Evolutionary conservation across 2,888 invertebrate genomes (phyloP).

Genomic region (Patella pellucida): DNA sequence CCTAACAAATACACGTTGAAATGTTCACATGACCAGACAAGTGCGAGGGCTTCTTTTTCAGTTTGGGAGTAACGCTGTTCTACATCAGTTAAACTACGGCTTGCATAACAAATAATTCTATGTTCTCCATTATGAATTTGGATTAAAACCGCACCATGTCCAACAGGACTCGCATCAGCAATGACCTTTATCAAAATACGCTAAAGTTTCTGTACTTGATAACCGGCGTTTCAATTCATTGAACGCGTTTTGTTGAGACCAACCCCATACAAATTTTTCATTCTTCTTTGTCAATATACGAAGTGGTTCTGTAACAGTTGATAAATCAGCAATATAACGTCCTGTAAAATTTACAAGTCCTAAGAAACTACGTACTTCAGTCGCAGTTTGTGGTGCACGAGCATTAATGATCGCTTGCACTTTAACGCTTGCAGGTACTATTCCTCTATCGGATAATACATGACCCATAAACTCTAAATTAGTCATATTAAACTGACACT

Average conservation of each 20-base stretch:
- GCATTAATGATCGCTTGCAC: not conserved
- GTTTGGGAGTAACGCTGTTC: not conserved
- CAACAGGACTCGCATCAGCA: not conserved
- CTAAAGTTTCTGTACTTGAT: not conserved
- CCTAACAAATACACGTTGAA: not conserved
- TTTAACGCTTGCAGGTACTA: not conserved
- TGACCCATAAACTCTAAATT: not conserved
- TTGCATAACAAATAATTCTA: not conserved
- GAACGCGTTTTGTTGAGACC: not conserved
- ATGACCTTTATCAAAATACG: not conserved
- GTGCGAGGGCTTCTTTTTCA: not conserved
- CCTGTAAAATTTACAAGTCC: not conserved
- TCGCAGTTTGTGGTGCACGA: not conserved
- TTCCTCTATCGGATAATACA: not conserved
- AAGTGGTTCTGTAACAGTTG: not conserved
- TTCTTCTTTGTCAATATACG: not conserved
- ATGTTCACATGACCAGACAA: not conserved
- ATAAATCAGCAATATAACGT: not conserved
- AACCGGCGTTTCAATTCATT: not conserved
- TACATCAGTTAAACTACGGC: not conserved
- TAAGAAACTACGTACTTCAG: slow-evolving; percentile 6
- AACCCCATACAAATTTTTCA: not conserved
- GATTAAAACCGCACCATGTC: not conserved
- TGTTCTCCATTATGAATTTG: not conserved
- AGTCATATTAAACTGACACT: not conserved